phyloP scores from a whole-genome alignment of 2,888 invertebrate species.

The Dysmachus trigonus region DNA sequence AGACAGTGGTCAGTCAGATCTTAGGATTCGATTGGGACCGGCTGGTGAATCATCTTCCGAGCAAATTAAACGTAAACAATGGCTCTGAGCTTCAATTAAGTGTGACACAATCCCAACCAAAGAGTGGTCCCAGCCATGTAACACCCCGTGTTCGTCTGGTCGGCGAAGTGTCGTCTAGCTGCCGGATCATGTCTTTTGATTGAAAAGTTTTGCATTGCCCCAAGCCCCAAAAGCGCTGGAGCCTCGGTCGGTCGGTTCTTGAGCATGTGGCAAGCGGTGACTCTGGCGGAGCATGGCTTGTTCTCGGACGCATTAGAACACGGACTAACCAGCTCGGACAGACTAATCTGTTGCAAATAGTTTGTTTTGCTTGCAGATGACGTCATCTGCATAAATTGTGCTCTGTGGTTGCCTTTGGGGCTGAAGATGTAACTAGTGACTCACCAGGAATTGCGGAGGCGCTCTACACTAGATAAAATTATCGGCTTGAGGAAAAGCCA shows the following conservation, averaged over 20 bases:
- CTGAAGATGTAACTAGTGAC: not conserved
- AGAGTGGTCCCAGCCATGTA: not conserved
- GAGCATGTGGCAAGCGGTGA: not conserved
- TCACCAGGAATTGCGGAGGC: not conserved
- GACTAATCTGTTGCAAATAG: conserved; percentile 32
- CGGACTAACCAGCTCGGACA: not conserved
- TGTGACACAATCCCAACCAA: conserved; percentile 29
- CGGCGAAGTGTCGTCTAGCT: not conserved
- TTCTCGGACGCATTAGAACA: not conserved
- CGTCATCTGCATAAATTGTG: conserved; percentile 33
- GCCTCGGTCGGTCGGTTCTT: not conserved
- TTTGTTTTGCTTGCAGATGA: conserved; percentile 35
- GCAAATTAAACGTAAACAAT: conserved; percentile 43
- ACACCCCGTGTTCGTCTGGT: not conserved
- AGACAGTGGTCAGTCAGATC: not conserved
- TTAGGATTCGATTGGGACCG: not conserved
- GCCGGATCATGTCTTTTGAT: conserved; percentile 7
- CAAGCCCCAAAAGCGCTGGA: not conserved
- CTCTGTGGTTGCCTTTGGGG: not conserved
- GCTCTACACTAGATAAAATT: not conserved
- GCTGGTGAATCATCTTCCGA: conserved; percentile 40
- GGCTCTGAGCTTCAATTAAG: conserved; percentile 28
- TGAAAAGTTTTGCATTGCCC: conserved; percentile 32
- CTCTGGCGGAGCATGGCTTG: not conserved
- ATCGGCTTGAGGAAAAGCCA: not conserved